Evolutionary conservation across 1,140 invertebrate species (phyloP), one percentile per base, ranked within the genome.

Genomic region (Trachymyrmex cornetzi): DNA sequence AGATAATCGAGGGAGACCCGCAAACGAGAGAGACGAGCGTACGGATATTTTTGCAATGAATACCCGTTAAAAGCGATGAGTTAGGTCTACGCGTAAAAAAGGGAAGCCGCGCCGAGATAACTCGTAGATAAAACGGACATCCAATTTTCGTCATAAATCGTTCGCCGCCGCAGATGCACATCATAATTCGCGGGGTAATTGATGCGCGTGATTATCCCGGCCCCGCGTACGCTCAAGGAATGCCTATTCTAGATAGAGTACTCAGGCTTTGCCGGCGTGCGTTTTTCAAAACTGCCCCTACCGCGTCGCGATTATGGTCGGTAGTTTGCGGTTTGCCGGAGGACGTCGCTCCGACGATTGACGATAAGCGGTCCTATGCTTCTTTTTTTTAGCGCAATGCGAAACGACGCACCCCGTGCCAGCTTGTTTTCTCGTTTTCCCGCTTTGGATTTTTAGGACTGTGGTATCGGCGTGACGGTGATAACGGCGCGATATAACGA

Each of bases 301-400:
- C 87, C 82, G 66, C 87, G 77, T 50, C 48, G 87, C 84, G 87
- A 85, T 88, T 91, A 91, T 55, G 77, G 84, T 48, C 79, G 77
- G 85, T 88, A 91, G 89, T 91, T 89, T 91, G 89, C 90, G 85
- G 90, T 91, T 84, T 75, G 90, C 90, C 87, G 50, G 87, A 77
- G 89, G 86, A 91, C 85, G 87, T 87, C 74, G 64, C 77, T 91
- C 87, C 87, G 71, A 85, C 89, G 90, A 91, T 90, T 88, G 87
- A 80, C 77, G 77, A 67, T 67, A 79, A 81, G 55, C 89, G 80
- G 88, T 77, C 87, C 85, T 89, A 77, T 75, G 89, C 53, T 66
- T n/a, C 57, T 50, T 50, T 82, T 63, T 85, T 84, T 71, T 66
- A 75, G 12, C 79, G 14, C n/a, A 44, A 34, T 3, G 44, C 63